These are phyloP conservation scores for Etheostoma perlongum DNA, from an alignment of 2,797 vertebrate species.

Conservation along the genomic window DNA sequence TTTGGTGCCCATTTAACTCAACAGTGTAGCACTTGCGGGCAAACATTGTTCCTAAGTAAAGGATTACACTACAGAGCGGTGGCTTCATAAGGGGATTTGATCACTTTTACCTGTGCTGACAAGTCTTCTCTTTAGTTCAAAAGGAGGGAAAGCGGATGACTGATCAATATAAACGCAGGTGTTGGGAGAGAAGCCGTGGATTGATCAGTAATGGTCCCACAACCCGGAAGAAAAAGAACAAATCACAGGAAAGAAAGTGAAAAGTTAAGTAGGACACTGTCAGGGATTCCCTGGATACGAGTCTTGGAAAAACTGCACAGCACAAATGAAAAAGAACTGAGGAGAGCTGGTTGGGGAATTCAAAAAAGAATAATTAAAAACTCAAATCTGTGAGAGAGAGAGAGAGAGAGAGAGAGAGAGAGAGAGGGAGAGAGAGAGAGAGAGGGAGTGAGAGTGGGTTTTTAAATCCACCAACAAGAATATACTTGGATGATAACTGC, in stretches of 20 bases:
- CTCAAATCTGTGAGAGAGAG: slow-evolving; percentile 84
- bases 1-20: slow-evolving; percentile 66
- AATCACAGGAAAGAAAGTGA: slow-evolving; percentile 86
- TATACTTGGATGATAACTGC: slow-evolving; percentile 85
- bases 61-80: slow-evolving; percentile 56
- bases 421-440: slow-evolving; percentile 67
- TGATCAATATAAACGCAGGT: slow-evolving; percentile 85
- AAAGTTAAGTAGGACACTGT: slow-evolving; percentile 88
- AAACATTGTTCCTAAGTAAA: slow-evolving; percentile 69
- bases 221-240: slow-evolving; percentile 75
- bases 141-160: slow-evolving; percentile 71
- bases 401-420: slow-evolving; percentile 64
- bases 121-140: slow-evolving; percentile 71
- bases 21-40: slow-evolving; percentile 65
- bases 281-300: slow-evolving; percentile 82
- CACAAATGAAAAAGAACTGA: slow-evolving; percentile 87
- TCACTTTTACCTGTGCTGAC: slow-evolving; percentile 75
- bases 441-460: slow-evolving; percentile 70
- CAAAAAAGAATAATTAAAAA: slow-evolving; percentile 88
- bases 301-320: slow-evolving; percentile 84
- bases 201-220: slow-evolving; percentile 84
- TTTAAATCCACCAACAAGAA: slow-evolving; percentile 87
- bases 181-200: slow-evolving; percentile 78
- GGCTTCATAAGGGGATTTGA: slow-evolving; percentile 75
- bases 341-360: slow-evolving; percentile 85